Base-by-base conservation (phyloP, 2,113 vertebrate species). In the Chrysochloris asiatica region DNA sequence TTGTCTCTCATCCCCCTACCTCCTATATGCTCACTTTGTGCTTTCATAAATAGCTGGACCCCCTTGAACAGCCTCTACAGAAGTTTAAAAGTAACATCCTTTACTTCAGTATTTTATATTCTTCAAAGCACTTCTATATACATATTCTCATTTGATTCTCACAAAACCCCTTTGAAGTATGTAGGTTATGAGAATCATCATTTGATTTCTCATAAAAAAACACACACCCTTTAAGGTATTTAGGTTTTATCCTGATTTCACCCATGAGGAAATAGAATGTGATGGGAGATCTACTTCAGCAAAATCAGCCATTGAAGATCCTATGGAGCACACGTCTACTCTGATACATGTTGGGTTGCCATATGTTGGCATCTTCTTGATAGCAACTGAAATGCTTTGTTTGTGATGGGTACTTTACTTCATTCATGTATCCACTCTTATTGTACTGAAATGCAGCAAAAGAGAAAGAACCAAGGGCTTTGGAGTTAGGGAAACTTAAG, bases 71-170 rank as follows among this genome's bases (percentile, higher is more conserved):
- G 84, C 86, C 93, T 93, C 92, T 88, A 9, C 80, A 76, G 89
- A 90, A 63, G 90, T 47, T 86, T 85, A 77, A 83, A 79, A 28
- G 82, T 79, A 89, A 77, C 79, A 91, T 89, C 79, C 59, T 90
- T 92, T 95, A 90, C 84, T 73, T 89, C 87, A 81, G 54, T 65
- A 87, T 79, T 93, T 93, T 48, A 88, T 67, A 90, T 22, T 83
- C 92, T 93, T 95, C 96, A 96, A 94, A 96, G 93, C 47, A 61
- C 75, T 94, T 94, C 75, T 92, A 83, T 83, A 69, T 61, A 24
- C 59, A 61, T 61, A 30, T 61, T 61, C 22, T 61, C 26, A 47
- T 94, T 93, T 94, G 91, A 96, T 96, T 93, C 83, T 93, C 56
- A 90, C 69, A 88, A 80, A 83, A 90, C 41, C 21, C 63, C 91